A percentile compares a stretch with the other conserved stretches of the same genome.
phyloP scores from a whole-genome alignment of 2,797 vertebrate species.

The Helicolenus hilgendorfi region DNA sequence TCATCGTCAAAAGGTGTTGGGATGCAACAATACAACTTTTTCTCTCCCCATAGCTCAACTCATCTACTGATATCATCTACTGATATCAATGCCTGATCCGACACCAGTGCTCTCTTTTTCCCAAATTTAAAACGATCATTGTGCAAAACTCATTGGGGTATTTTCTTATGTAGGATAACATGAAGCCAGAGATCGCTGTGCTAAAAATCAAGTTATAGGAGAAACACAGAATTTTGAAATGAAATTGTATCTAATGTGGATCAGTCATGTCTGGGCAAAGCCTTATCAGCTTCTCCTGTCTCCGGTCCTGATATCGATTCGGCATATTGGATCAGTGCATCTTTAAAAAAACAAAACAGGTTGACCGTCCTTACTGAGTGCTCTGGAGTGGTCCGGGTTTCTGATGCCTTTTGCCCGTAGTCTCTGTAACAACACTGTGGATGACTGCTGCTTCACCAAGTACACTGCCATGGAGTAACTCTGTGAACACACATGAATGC shows the following conservation, averaged over 20 bases:
- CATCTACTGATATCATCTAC: not conserved
- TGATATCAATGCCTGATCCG: not conserved
- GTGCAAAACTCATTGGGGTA: not conserved
- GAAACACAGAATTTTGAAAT: not conserved
- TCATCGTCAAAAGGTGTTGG: not conserved
- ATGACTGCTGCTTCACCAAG: slow-evolving; percentile 98
- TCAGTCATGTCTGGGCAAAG: not conserved
- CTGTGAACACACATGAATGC: slow-evolving; percentile 83
- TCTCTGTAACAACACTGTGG: slow-evolving; percentile 96
- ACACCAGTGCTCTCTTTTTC: not conserved
- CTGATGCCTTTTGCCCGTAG: slow-evolving; percentile 98
- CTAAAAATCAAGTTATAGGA: not conserved
- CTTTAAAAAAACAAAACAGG: not conserved
- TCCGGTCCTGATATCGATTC: not conserved
- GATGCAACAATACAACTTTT: not conserved
- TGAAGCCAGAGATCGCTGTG: not conserved
- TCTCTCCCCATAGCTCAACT: not conserved
- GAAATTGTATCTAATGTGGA: not conserved
- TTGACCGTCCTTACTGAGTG: slow-evolving; percentile 92
- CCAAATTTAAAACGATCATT: not conserved
- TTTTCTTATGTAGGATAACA: not conserved
- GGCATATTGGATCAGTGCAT: not conserved
- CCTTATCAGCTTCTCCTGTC: not conserved
- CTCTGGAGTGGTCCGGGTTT: slow-evolving; percentile 99
- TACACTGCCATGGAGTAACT: slow-evolving; percentile 99